Conservation (phyloP, 2,113 vertebrate species). For the Pelodiscus sinensis region DNA sequence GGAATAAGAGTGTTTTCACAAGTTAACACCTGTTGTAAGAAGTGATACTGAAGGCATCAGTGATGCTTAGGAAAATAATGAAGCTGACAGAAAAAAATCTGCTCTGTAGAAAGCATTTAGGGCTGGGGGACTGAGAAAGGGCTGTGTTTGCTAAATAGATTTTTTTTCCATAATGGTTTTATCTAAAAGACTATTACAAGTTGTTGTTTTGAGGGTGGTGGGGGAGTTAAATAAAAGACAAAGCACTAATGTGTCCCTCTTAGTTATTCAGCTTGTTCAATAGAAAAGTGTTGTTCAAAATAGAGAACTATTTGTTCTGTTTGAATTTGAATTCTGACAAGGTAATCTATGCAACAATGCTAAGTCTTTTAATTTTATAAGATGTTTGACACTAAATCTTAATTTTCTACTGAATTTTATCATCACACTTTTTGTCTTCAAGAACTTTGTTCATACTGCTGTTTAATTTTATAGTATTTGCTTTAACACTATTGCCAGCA, state of each 20-base stretch:
- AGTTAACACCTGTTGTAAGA: neutral
- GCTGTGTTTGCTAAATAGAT: neutral
- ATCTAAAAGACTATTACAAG: neutral
- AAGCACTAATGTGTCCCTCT: conserved; percentile 18
- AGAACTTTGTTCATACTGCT: conserved; percentile 67
- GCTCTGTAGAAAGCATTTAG: neutral
- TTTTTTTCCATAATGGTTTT: neutral
- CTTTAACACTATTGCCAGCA: conserved; percentile 68
- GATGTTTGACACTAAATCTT: conserved; percentile 77
- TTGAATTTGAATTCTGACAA: conserved; percentile 71
- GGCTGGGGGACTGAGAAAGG: neutral
- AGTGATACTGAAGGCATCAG: neutral
- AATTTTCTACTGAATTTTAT: conserved; percentile 66
- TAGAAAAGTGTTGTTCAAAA: conserved; percentile 2
- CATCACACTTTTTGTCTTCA: conserved; percentile 56
- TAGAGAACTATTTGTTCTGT: conserved; percentile 55
- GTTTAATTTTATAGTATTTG: conserved; percentile 68
- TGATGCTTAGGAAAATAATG: neutral
- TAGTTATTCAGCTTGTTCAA: neutral
- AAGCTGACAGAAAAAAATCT: neutral
- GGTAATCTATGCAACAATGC: conserved; percentile 78
- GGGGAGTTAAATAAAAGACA: neutral
- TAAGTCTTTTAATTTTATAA: conserved; percentile 67
- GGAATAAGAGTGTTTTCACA: neutral
- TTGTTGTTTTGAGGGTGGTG: neutral